These are phyloP conservation scores for Megastigmus dorsalis DNA, from an alignment of 2,888 invertebrate genomes.

Conservation along the genomic window DNA sequence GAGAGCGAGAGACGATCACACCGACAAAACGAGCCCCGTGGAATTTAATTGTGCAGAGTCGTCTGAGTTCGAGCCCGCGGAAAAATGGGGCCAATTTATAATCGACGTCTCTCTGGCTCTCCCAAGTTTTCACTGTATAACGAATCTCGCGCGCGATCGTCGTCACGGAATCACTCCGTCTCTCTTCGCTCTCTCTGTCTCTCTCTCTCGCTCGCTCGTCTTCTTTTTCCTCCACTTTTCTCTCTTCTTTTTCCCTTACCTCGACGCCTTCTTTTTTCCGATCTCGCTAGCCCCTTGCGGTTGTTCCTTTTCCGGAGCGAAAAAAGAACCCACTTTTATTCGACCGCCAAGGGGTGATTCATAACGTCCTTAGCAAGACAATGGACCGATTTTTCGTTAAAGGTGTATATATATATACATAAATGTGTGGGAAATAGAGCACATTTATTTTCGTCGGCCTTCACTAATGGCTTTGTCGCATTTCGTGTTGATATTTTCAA, in stretches of 20 bases:
- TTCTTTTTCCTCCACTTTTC: not conserved
- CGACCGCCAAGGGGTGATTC: constrained; percentile 27
- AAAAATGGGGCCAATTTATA: constrained; percentile 42
- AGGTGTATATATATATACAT: not conserved
- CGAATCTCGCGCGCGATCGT: not conserved
- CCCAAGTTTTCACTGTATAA: too few species aligned
- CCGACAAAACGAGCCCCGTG: not conserved
- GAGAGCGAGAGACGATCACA: not conserved
- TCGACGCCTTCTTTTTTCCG: too few species aligned
- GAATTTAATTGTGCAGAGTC: constrained; percentile 42
- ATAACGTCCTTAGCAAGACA: constrained; percentile 24
- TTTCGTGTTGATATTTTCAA: constrained; percentile 17
- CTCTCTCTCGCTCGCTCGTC: not conserved
- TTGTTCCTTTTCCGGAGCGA: constrained; percentile 16
- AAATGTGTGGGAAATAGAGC: not conserved
- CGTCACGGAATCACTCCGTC: too few species aligned
- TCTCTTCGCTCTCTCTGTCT: constrained; percentile 1
- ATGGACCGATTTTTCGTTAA: constrained; percentile 34
- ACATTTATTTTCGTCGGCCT: constrained; percentile 3
- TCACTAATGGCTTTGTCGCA: constrained; percentile 7
- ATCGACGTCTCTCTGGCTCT: constrained; percentile 24
- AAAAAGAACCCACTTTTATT: constrained; percentile 29
- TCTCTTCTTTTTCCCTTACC: not conserved
- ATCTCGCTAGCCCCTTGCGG: not conserved
- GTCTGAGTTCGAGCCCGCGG: not conserved